These are phyloP conservation scores for Magallana ariakensis DNA, from an alignment of 1,140 invertebrate species.

Conservation along the genomic window DNA sequence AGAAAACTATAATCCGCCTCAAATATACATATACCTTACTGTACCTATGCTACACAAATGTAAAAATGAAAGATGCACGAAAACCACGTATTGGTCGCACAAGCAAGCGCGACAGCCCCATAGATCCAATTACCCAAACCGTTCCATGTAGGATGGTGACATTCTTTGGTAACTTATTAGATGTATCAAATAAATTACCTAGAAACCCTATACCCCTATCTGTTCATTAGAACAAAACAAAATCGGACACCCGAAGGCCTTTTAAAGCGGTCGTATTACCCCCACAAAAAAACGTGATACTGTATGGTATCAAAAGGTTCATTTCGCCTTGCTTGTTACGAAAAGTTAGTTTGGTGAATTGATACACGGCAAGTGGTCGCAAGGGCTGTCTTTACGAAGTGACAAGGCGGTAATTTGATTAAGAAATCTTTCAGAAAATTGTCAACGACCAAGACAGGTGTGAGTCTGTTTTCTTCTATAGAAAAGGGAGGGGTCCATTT, in stretches of 20 bases:
- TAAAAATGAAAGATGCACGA: too few relatives aligned
- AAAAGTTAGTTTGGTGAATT: constrained; percentile 27
- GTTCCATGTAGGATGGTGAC: constrained; percentile 8
- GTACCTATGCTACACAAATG: too few relatives aligned
- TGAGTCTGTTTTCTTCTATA: neutral
- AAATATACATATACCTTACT: too few relatives aligned
- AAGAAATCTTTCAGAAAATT: constrained; percentile 31
- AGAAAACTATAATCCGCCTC: too few relatives aligned
- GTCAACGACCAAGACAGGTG: constrained; percentile 24
- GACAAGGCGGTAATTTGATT: constrained; percentile 33
- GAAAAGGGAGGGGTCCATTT: constrained; percentile 5
- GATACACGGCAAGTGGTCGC: constrained; percentile 22
- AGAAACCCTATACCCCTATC: neutral
- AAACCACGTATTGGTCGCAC: neutral
- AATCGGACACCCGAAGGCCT: constrained; percentile 25
- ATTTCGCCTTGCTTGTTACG: constrained; percentile 28
- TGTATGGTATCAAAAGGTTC: constrained; percentile 2
- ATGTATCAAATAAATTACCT: constrained; percentile 28
- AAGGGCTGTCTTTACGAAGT: constrained; percentile 20
- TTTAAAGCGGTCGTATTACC: constrained; percentile 6
- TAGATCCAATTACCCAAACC: neutral
- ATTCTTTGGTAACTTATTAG: constrained; percentile 13
- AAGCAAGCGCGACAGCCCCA: neutral
- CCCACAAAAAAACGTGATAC: neutral
- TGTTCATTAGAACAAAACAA: constrained; percentile 14